These are phyloP conservation scores for Seriola aureovittata DNA, from an alignment of 2,113 vertebrate species.

Conservation along the genomic window DNA sequence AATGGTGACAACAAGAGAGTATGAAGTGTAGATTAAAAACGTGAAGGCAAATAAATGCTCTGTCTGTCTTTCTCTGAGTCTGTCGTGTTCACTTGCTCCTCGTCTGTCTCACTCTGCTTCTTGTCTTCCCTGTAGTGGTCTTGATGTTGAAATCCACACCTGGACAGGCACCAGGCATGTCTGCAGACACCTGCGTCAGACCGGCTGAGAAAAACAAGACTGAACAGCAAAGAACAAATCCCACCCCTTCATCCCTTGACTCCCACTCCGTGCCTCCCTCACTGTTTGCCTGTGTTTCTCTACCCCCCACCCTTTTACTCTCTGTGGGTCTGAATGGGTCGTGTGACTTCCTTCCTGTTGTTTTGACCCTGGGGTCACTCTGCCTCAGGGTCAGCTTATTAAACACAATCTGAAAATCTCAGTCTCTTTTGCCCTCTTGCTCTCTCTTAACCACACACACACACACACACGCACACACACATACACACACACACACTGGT, in stretches of 20 bases:
- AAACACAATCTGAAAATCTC: slow-evolving; percentile 70
- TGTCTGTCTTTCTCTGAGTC: slow-evolving; percentile 13
- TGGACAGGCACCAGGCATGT: slow-evolving; percentile 65
- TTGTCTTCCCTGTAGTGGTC: slow-evolving; percentile 58
- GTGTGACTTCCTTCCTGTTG: slow-evolving; percentile 82
- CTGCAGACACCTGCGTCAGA: slow-evolving; percentile 73
- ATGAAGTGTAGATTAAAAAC: not conserved
- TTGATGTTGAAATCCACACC: slow-evolving; percentile 71
- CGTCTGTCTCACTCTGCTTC: slow-evolving; percentile 14
- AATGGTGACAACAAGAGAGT: not conserved
- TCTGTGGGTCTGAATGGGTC: slow-evolving; percentile 51
- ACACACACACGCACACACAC: slow-evolving; percentile 12
- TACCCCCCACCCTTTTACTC: slow-evolving; percentile 4
- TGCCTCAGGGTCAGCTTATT: slow-evolving; percentile 70
- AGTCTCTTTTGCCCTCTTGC: not conserved
- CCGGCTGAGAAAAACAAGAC: slow-evolving; percentile 69
- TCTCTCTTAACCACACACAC: not conserved
- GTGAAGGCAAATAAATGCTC: not conserved
- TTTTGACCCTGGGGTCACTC: slow-evolving; percentile 70
- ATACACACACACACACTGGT: slow-evolving; percentile 15
- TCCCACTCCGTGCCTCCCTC: slow-evolving; percentile 3
- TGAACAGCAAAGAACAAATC: slow-evolving; percentile 56
- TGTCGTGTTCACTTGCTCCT: not conserved
- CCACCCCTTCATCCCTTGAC: slow-evolving; percentile 22
- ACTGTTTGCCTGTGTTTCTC: slow-evolving; percentile 36